Evolutionary conservation across 2,888 invertebrate genomes (phyloP), one percentile per base, ranked within the genome.

Genomic region (Calameuta filiformis): DNA sequence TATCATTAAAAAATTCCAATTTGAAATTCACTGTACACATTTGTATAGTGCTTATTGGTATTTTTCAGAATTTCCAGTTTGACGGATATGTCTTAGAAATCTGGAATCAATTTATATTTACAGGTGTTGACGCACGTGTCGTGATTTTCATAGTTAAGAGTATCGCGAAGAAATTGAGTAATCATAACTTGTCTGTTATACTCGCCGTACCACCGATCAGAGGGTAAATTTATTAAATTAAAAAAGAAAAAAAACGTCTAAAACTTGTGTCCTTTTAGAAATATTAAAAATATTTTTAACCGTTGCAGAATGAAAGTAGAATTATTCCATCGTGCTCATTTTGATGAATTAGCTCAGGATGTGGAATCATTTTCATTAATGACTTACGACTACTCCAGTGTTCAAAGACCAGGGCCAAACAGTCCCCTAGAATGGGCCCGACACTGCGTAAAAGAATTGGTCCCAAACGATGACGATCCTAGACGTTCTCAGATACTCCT

Each of bases 301-400:
- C 88, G 31, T 86, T 87, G 76, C 79, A 90, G 90, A 12, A 79
- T 83, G 34, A 85, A 87, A 77, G 86, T 87, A 11, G 95, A 96
- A 87, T 93, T 96, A 85, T 97, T 98, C 91, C 93, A 93, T 40
- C 92, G 94, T 77, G 93, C 95, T 83, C 95, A 98, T 83, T 97
- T 97, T 90, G 94, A 96, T 86, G 93, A 94, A 74, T 93, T 98
- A 75, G 95, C 95, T 81, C 94, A 95, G 9, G 93, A 95, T 90
- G 94, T 98, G 0, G 95, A 96, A 86, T 96, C 95, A 35, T 97
- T 98, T 89, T 98, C 98, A 56, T 93, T 99, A n/a, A 98, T 98
- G 98, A 98, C 98, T 0, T 99, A 99, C 89, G 98, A 99, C 91
- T 98, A 95, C 91, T 98, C 98, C 3, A 96, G 92, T 90, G 93